phyloP scores from a whole-genome alignment of 1,140 invertebrate genomes.

The Drosophila murphyi region DNA sequence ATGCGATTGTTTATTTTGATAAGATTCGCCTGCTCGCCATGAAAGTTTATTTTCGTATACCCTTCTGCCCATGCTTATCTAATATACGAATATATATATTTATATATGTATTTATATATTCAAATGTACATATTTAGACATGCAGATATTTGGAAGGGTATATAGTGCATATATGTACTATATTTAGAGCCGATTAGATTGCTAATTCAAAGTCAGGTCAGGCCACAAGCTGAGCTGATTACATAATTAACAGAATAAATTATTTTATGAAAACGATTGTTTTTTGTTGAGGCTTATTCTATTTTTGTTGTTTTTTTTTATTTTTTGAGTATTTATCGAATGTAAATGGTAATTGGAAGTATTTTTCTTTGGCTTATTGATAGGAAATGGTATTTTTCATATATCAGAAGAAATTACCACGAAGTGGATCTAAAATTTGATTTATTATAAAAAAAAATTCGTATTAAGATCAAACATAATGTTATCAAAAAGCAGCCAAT shows the following conservation, averaged over 20 bases:
- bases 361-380: too few relatives aligned
- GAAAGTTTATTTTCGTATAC: slow-evolving; percentile 1
- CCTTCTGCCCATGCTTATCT: neutral
- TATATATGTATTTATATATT: neutral
- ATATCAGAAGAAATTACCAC: too few relatives aligned
- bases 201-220: neutral
- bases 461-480: too few relatives aligned
- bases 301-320: neutral
- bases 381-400: too few relatives aligned
- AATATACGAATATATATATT: neutral
- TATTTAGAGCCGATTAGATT: neutral
- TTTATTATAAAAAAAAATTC: too few relatives aligned
- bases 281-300: too few relatives aligned
- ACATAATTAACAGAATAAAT: neutral
- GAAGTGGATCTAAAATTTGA: too few relatives aligned
- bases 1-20: slow-evolving; percentile 8
- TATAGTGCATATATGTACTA: neutral
- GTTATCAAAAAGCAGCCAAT: too few relatives aligned
- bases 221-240: neutral
- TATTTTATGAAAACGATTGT: too few relatives aligned
- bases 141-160: neutral
- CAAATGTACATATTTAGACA: neutral
- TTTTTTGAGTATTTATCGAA: neutral
- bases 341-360: too few relatives aligned
- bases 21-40: slow-evolving; percentile 3